phyloP scores from a whole-genome alignment of 2,888 invertebrate species.

The Philereme vetulata region DNA sequence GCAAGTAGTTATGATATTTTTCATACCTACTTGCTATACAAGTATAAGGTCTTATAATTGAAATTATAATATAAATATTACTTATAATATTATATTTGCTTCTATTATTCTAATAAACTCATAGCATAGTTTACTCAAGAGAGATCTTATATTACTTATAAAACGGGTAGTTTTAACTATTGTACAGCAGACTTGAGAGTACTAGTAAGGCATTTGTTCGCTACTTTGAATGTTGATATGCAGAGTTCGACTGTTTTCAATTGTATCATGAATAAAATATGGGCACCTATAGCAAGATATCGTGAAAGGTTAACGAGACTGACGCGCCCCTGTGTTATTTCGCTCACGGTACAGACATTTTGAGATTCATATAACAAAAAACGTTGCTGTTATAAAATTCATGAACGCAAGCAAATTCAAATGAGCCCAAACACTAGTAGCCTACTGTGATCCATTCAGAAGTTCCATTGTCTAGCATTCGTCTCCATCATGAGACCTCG shows the following conservation, averaged over 20 bases:
- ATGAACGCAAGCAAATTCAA: not conserved
- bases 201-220: constrained; percentile 6
- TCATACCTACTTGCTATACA: too few species aligned
- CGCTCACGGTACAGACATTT: constrained; percentile 25
- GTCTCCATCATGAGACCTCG: too few species aligned
- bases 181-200: not conserved
- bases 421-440: too few species aligned
- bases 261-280: constrained; percentile 66
- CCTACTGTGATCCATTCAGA: too few species aligned
- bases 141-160: too few species aligned
- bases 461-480: too few species aligned
- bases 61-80: too few species aligned
- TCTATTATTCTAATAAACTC: too few species aligned
- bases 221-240: constrained; percentile 22
- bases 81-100: too few species aligned
- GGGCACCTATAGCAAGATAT: constrained; percentile 50
- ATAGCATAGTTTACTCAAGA: too few species aligned
- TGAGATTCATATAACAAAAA: constrained; percentile 9
- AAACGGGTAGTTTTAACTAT: not conserved
- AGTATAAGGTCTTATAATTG: too few species aligned
- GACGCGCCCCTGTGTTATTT: constrained; percentile 48
- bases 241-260: constrained; percentile 49
- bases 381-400: not conserved
- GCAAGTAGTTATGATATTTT: too few species aligned
- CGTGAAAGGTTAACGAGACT: constrained; percentile 78